Conservation (phyloP, 2,797 vertebrate genomes). For the Furcifer pardalis region DNA sequence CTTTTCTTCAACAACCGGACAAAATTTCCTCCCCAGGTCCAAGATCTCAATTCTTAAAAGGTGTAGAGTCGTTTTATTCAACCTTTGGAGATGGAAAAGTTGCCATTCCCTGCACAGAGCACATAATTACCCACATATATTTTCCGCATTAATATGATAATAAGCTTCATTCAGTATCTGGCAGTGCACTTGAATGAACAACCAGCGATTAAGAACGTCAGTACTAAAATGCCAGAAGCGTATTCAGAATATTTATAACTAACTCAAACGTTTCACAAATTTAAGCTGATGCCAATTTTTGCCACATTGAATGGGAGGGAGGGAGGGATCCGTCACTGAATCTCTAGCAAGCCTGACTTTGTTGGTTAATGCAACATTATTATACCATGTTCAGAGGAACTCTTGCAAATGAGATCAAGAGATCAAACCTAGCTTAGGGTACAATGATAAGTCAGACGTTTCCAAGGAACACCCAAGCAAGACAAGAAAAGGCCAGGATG, state of each 20-base stretch:
- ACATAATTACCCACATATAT: slow-evolving; percentile 56
- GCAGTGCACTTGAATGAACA: slow-evolving; percentile 55
- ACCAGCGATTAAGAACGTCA: slow-evolving; percentile 36
- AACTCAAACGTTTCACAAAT: slow-evolving; percentile 36
- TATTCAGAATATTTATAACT: slow-evolving; percentile 47
- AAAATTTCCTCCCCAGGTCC: too few species aligned
- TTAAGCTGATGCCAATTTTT: slow-evolving; percentile 37
- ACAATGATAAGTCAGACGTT: neutral
- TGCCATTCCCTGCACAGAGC: slow-evolving; percentile 28
- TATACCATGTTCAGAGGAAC: neutral
- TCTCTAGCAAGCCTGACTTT: neutral
- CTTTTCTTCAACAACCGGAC: neutral
- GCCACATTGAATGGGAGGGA: slow-evolving; percentile 39
- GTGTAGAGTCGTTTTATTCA: neutral
- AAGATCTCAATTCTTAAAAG: neutral
- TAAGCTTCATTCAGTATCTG: slow-evolving; percentile 49
- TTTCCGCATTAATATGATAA: slow-evolving; percentile 59
- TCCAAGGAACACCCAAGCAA: neutral
- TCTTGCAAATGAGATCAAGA: neutral
- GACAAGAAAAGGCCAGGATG: too few species aligned
- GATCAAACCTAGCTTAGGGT: neutral
- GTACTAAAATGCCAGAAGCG: slow-evolving; percentile 47
- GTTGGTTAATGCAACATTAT: neutral
- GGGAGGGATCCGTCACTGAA: neutral
- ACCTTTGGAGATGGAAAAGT: slow-evolving; percentile 38